phyloP scores from a whole-genome alignment of 1,140 invertebrate species.

The Drosophila cardini region DNA sequence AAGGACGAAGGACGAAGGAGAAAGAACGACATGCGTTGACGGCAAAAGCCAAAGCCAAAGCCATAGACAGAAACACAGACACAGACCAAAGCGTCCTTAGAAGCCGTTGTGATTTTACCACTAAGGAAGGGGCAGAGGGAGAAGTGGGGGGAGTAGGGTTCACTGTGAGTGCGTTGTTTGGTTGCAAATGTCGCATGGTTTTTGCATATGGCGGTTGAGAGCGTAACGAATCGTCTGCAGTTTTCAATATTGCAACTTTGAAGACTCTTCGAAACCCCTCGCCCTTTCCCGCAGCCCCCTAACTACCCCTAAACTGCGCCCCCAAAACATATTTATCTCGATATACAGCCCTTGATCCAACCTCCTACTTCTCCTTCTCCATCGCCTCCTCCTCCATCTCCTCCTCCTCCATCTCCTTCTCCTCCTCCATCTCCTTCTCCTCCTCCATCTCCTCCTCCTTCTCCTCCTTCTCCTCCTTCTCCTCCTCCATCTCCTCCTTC shows the following conservation, averaged over 20 bases:
- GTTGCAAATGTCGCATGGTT: conserved; percentile 12
- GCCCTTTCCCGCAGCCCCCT: background rate
- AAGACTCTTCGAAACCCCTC: conserved; percentile 40
- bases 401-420: background rate
- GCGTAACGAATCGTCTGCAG: conserved; percentile 42
- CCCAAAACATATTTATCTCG: no score
- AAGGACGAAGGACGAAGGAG: conserved; percentile 42
- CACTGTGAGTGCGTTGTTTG: conserved; percentile 10
- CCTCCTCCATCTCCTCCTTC: conserved; percentile 2
- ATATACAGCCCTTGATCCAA: no score
- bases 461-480: background rate
- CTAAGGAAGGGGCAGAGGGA: background rate
- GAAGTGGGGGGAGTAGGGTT: background rate
- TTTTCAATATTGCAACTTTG: conserved; percentile 79
- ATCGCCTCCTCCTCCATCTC: background rate
- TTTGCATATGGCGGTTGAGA: conserved; percentile 35
- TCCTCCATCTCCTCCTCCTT: background rate
- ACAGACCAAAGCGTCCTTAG: conserved; percentile 16
- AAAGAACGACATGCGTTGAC: conserved; percentile 62
- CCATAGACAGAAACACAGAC: conserved; percentile 53
- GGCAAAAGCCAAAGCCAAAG: conserved; percentile 60
- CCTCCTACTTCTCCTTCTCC: no score
- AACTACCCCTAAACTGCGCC: background rate
- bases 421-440: background rate
- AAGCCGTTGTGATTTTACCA: conserved; percentile 10